These are phyloP conservation scores for Drusus annulatus DNA, from an alignment of 1,140 invertebrate genomes.

Conservation along the genomic window DNA sequence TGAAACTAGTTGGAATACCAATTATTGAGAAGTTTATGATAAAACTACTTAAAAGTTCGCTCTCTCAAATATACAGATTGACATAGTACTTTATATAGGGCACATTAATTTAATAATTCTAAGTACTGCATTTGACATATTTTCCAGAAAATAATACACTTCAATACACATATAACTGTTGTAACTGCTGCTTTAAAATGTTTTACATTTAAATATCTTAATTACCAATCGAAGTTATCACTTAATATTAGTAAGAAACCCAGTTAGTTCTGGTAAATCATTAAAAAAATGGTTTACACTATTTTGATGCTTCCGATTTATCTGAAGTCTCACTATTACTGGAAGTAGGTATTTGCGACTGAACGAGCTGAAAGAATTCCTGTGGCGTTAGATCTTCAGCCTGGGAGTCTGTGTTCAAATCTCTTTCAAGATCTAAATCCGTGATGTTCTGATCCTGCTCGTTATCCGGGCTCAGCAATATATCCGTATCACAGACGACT, in stretches of 20 bases:
- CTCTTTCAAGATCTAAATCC: slow-evolving; percentile 55
- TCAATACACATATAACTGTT: too few relatives aligned
- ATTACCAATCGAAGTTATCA: not conserved
- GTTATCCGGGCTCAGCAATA: slow-evolving; percentile 68
- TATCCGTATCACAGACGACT: slow-evolving; percentile 69
- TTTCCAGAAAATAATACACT: too few relatives aligned
- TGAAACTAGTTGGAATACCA: too few relatives aligned
- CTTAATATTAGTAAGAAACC: not conserved
- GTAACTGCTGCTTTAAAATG: too few relatives aligned
- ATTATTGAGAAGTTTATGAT: too few relatives aligned
- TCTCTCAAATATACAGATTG: too few relatives aligned
- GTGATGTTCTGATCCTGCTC: slow-evolving; percentile 26
- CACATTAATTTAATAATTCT: too few relatives aligned
- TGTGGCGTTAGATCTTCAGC: slow-evolving; percentile 56
- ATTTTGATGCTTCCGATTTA: slow-evolving; percentile 53
- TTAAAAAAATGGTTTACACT: slow-evolving; percentile 25
- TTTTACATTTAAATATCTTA: not conserved
- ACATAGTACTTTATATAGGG: too few relatives aligned
- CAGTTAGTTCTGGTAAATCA: slow-evolving; percentile 1
- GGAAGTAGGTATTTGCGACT: slow-evolving; percentile 47
- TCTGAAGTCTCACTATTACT: slow-evolving; percentile 39
- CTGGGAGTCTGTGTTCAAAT: slow-evolving; percentile 56
- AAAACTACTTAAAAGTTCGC: too few relatives aligned
- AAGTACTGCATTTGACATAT: too few relatives aligned
- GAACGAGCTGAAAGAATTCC: slow-evolving; percentile 54